A percentile compares a stretch with the other conserved stretches of the same genome.
Evolutionary conservation across 64 coral and sea anemone genomes (phyloP).

Genomic region (Stylophora pistillata): DNA sequence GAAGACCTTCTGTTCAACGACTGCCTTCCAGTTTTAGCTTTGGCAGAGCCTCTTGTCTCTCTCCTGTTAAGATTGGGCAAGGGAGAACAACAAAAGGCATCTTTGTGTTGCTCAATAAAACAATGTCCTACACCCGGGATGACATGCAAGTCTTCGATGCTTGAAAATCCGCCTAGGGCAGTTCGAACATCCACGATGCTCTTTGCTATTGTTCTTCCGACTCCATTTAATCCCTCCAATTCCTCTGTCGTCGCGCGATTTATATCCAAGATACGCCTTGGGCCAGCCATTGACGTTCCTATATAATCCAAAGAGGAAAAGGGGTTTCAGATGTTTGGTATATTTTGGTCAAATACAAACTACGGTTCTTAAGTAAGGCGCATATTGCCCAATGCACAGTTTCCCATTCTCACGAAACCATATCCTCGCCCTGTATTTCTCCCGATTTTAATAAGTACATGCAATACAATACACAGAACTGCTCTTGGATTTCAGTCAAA

Average conservation of each 20-base stretch:
- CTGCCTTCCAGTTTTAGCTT: constrained; percentile 48
- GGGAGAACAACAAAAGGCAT: constrained; percentile 71
- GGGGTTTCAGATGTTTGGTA: neutral
- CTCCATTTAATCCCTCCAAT: constrained; percentile 73
- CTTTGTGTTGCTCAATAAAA: constrained; percentile 85
- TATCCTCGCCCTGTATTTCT: neutral
- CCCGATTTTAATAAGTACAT: neutral
- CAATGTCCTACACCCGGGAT: constrained; percentile 80
- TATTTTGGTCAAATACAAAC: neutral
- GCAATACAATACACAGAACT: too few species aligned
- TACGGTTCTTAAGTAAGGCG: neutral
- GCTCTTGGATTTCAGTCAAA: neutral
- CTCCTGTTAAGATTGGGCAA: constrained; percentile 34
- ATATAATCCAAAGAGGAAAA: neutral
- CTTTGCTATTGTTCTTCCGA: constrained; percentile 87
- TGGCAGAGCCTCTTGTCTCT: constrained; percentile 81
- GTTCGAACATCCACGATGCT: constrained; percentile 81
- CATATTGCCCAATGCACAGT: neutral
- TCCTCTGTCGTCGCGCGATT: constrained; percentile 85
- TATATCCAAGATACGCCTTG: constrained; percentile 77
- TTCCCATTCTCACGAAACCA: constrained; percentile 4
- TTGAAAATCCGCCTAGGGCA: constrained; percentile 85
- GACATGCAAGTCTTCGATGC: constrained; percentile 72
- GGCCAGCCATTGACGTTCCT: constrained; percentile 71
- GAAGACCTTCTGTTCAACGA: constrained; percentile 20